Evolutionary conservation across 1,140 invertebrate species (phyloP), one percentile per base, ranked within the genome.

Genomic region (Drosophila santomea): DNA sequence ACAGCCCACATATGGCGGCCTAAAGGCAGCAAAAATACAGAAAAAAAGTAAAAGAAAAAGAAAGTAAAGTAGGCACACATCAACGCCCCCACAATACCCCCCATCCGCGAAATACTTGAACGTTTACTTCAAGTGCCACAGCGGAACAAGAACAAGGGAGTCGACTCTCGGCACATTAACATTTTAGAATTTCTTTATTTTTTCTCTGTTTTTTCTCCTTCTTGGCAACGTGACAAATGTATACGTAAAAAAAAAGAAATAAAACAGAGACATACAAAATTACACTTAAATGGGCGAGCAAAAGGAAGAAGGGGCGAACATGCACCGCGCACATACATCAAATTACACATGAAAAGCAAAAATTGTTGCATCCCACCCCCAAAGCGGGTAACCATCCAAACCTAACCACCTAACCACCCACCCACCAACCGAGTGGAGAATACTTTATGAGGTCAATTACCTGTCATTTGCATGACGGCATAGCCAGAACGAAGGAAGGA

Each of bases 371-470:
- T 76, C 45, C 23, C 12, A 8, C 47, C 54, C 35, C 23, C 17
- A 32, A 8, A 32, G 32, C 10, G 32, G 8, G 32, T 32, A 32
- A 32, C 32, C 12, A 38, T 4, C 23, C 2, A 8, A 32, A 32
- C 32, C 32, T 7, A 32, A 25, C 8, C 25, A 20, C 15, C 25
- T 20, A 23, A 43, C 43, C 6, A 15, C 12, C 47, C n/a, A 38
- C 41, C 17, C 25, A 41, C 17, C 28, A 32, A 10, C 32, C 69
- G 28, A 25, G 39, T 14, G 32, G 41, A 62, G 57, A 61, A 68
- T 69, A 69, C 76, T 75, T 88, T 89, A 89, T 88, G 80, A 89
- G 83, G 83, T 88, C 83, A 88, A 88, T 88, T 88, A 88, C 83
- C 83, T 88, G 84, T 88, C 84, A 88, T 88, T 88, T 88, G 80